Evolutionary conservation across 2,888 invertebrate species (phyloP), one percentile per base, ranked within the genome.

Genomic region (Balanococcus diminutus): DNA sequence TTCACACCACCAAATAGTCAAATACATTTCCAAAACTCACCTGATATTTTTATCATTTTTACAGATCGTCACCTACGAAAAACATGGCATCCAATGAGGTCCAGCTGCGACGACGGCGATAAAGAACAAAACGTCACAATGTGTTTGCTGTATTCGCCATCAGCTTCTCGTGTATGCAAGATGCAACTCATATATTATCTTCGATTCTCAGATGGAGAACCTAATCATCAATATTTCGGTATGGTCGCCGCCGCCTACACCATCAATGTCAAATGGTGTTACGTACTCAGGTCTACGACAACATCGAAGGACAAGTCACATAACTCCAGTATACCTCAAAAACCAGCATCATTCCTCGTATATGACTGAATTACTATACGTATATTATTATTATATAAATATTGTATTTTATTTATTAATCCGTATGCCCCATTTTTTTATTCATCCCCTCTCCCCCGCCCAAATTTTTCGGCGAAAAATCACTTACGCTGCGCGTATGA

Each of bases 21-120:
- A n/a, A n/a, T n/a, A n/a, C n/a, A n/a, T 61, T 61, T 61, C 61
- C 22, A 61, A 6, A 6, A 61, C 11, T 61, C 8, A 61, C 11
- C 2, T 61, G 2, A 1, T 6, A 22, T 61, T 75, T 67, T 28
- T 32, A 32, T n/a, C n/a, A n/a, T 67, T 67, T 75, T n/a, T n/a
- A 8, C 32, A 75, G 75, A 75, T 75, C 9, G 75, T 75, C 75
- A 75, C 75, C 19, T 75, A 32, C n/a, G 75, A 75, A 32, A 22
- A 67, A 28, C 61, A 32, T 14, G 67, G 31, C 3, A 67, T 67
- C 11, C 67, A 19, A 51, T 51, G 51, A 51, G 51, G 51, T 51
- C 19, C 51, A 67, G 61, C 28, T 11, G 2, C 11, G 11, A 67
- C 28, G 61, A 28, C 56, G 56, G 11, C 56, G 56, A 56, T 19